Percentiles rank a stretch among this genome's conserved stretches.
Conservation (phyloP, 2,888 invertebrate species). For the Spodoptera littoralis region DNA sequence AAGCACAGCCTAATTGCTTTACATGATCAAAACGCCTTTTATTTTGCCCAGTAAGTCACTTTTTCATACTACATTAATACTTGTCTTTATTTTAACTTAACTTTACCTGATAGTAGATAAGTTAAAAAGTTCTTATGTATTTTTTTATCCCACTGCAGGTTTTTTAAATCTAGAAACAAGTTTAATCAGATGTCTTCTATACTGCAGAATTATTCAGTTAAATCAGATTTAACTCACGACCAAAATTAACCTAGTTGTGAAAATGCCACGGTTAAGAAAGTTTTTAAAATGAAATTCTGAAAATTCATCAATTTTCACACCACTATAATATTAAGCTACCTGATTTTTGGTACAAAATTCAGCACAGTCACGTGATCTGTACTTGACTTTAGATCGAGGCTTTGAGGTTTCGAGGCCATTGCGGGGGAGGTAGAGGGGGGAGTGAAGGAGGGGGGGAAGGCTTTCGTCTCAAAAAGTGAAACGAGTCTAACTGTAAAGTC, state of each 20-base stretch:
- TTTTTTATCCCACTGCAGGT: too few relatives aligned
- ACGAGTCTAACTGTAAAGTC: slow-evolving; percentile 76
- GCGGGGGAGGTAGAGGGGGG: slow-evolving; percentile 46
- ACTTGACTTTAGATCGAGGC: slow-evolving; percentile 82
- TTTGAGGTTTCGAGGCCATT: slow-evolving; percentile 83
- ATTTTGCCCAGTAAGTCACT: slow-evolving; percentile 33
- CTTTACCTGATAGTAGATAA: too few relatives aligned
- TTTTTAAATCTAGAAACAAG: too few relatives aligned
- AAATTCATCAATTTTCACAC: slow-evolving; percentile 4
- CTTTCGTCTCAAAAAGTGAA: slow-evolving; percentile 84
- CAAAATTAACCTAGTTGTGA: too few relatives aligned
- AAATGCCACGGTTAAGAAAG: too few relatives aligned
- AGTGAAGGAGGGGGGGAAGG: slow-evolving; percentile 55
- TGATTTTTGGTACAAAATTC: slow-evolving; percentile 25
- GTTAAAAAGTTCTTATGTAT: too few relatives aligned
- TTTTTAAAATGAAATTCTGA: too few relatives aligned
- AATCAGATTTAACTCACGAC: too few relatives aligned
- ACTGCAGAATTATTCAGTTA: too few relatives aligned
- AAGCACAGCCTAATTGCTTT: slow-evolving; percentile 35
- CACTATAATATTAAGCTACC: not conserved
- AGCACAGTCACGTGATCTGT: slow-evolving; percentile 53
- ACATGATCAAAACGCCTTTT: slow-evolving; percentile 41
- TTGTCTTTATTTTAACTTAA: not conserved
- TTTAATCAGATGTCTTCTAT: too few relatives aligned
- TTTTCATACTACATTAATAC: slow-evolving; percentile 1